Evolutionary conservation across 2,797 vertebrate species (phyloP), one percentile per base, ranked within the genome.

Genomic region (Arnoldichthys spilopterus): DNA sequence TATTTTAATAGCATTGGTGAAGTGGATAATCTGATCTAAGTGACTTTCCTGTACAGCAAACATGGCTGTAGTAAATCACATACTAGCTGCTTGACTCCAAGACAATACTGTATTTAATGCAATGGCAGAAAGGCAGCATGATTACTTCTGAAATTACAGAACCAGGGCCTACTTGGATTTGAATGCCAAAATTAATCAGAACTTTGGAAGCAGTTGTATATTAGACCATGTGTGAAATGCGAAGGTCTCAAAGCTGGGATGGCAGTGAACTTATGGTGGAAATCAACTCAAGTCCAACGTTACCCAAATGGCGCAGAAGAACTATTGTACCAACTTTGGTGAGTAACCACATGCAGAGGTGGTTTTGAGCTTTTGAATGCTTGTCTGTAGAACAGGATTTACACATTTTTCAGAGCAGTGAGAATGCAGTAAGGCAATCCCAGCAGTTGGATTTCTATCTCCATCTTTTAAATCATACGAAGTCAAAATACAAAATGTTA

Each of bases 281-380:
- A 67, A 18, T 73, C 5, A 59, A 28, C n/a, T 2, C 5, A 58
- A 43, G 61, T 6, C 9, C 20, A 40, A 34, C 34, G 8, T 72
- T 37, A 43, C 22, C 4, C 22, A 45, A n/a, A 34, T 73, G 70
- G 47, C 15, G 47, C 12, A 53, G 7, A 40, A 37, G 49, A 64
- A 16, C 30, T 24, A n/a, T 66, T 6, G 26, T 6, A 24, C 73
- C 73, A 54, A 6, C 28, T 34, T 66, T 40, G 59, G 73, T 76
- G 53, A 76, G 73, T 62, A 20, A 15, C 67, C 1, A 49, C 67
- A 13, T 47, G 22, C 16, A 20, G 11, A 20, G 3, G 54, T 26
- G 24, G 24, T 26, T 56, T 22, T 56, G 6, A 54, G 8, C 4
- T 22, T 9, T 20, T 22, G 16, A 2, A 3, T 37, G 34, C 34